phyloP scores from a whole-genome alignment of 2,113 vertebrate genomes.

The Thamnophis sirtalis region DNA sequence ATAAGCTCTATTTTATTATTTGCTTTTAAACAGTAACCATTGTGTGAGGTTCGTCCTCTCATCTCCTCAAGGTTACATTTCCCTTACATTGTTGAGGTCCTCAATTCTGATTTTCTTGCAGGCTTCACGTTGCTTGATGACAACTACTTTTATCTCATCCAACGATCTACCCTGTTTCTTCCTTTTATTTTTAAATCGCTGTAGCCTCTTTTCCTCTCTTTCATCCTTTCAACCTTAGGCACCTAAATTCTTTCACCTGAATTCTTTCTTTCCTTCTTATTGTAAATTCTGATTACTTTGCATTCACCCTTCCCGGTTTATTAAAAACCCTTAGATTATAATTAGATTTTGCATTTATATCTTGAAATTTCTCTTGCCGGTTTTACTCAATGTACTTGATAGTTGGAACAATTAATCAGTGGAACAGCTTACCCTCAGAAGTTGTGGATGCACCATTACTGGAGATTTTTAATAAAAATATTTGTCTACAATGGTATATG shows the following conservation, averaged over 20 bases:
- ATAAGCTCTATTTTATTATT: neutral
- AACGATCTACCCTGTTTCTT: neutral
- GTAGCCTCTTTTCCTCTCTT: neutral
- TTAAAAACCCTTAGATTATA: neutral
- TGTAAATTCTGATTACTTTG: neutral
- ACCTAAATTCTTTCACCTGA: neutral
- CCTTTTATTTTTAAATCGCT: neutral
- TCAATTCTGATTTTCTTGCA: neutral
- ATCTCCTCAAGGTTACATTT: neutral
- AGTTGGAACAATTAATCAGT: no score
- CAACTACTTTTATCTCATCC: neutral
- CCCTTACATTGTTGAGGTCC: neutral
- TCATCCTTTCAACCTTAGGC: neutral
- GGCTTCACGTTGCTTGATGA: neutral
- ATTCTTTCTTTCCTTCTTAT: neutral
- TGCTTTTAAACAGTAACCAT: neutral
- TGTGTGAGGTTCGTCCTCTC: neutral
- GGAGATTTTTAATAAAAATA: no score
- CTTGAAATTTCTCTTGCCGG: neutral
- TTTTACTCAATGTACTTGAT: neutral
- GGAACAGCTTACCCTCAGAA: no score
- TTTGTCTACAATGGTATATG: no score
- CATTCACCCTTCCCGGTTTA: neutral
- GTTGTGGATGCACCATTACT: no score
- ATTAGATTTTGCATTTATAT: neutral